Evolutionary conservation across 2,113 vertebrate species (phyloP).

Genomic region (Orcinus orca): DNA sequence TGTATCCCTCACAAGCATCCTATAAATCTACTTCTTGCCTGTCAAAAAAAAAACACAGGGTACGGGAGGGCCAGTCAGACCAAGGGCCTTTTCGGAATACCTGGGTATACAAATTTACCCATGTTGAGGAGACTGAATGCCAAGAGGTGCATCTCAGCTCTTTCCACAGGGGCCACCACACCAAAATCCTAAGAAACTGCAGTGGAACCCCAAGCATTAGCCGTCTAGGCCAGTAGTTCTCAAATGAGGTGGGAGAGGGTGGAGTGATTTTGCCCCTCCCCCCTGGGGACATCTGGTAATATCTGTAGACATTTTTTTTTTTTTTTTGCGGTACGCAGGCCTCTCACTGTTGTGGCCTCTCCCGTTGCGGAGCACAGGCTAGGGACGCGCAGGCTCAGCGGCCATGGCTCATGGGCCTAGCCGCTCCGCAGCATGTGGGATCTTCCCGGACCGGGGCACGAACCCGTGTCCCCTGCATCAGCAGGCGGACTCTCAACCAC

Average conservation of each 20-base stretch:
- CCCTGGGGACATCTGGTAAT: neutral
- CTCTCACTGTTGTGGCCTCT: too few species aligned
- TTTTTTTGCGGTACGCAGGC: too few species aligned
- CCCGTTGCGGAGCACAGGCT: too few species aligned
- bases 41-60: neutral
- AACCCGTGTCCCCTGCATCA: too few species aligned
- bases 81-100: neutral
- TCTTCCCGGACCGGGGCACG: too few species aligned
- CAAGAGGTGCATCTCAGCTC: neutral
- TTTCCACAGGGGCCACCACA: neutral
- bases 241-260: neutral
- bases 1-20: too few species aligned
- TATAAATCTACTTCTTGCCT: too few species aligned
- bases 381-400: too few species aligned
- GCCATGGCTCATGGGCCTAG: too few species aligned
- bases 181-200: slow-evolving; percentile 38
- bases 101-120: slow-evolving; percentile 19
- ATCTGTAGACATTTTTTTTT: neutral
- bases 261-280: neutral
- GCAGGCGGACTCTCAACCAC: too few species aligned
- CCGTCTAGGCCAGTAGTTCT: neutral
- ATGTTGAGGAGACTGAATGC: neutral
- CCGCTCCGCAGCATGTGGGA: too few species aligned
- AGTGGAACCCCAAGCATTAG: neutral
- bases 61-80: neutral